Evolutionary conservation across 2,888 invertebrate species (phyloP).

Genomic region (Athalia rosae): DNA sequence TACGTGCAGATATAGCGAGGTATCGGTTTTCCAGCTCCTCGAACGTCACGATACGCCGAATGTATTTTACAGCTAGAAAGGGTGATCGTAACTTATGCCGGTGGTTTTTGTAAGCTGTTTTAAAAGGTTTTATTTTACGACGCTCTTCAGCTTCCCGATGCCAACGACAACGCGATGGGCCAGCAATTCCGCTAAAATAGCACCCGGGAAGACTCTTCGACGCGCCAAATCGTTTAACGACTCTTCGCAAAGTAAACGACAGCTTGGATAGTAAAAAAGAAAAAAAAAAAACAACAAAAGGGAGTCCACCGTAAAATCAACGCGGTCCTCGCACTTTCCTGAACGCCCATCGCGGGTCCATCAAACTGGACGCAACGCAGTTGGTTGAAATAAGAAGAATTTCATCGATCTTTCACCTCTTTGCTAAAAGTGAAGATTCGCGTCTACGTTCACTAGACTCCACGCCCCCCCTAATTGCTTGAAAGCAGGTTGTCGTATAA

Average conservation of each 20-base stretch:
- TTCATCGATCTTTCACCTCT: no score
- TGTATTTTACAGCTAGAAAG: slow-evolving; percentile 7
- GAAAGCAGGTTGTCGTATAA: slow-evolving; percentile 8
- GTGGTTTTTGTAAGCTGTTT: slow-evolving; percentile 33
- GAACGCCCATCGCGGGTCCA: no score
- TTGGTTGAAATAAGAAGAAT: no score
- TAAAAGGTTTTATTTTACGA: slow-evolving; percentile 20
- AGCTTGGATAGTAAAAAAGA: background rate
- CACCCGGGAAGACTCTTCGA: background rate
- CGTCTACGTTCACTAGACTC: no score
- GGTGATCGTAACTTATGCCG: slow-evolving; percentile 24
- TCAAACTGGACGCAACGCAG: no score
- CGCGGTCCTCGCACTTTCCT: no score
- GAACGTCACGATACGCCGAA: slow-evolving; percentile 7
- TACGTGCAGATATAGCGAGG: no score
- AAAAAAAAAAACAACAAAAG: background rate
- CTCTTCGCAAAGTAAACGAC: background rate
- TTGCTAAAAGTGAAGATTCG: no score
- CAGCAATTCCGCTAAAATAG: background rate
- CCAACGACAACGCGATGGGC: background rate
- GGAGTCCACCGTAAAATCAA: no score
- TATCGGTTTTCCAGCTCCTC: background rate
- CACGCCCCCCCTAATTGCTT: background rate
- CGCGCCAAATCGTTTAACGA: slow-evolving; percentile 3
- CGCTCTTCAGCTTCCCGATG: slow-evolving; percentile 17